Conservation (phyloP, 2,888 invertebrate species). For the Drosophila parthenogenetica region DNA sequence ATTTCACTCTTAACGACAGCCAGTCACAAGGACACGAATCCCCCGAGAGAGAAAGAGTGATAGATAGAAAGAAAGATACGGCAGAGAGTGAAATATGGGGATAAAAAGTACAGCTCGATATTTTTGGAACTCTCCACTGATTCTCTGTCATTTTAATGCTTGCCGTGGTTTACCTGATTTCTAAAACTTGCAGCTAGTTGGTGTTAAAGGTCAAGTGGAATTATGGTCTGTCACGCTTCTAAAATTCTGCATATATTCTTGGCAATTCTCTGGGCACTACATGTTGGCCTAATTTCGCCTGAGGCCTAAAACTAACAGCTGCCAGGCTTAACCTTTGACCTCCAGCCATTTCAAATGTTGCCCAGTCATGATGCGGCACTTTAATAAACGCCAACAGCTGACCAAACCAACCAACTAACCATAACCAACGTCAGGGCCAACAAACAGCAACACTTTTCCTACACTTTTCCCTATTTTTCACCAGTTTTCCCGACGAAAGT, state of each 20-base stretch:
- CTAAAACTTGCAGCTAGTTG: constrained; percentile 13
- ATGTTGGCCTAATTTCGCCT: constrained; percentile 43
- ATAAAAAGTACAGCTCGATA: not conserved
- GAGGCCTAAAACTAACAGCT: constrained; percentile 31
- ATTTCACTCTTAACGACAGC: constrained; percentile 1
- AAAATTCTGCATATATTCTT: constrained; percentile 30
- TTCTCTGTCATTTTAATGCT: constrained; percentile 1
- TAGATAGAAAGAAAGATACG: not conserved
- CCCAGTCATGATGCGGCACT: constrained; percentile 63
- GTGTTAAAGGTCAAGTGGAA: constrained; percentile 64
- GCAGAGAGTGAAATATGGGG: not conserved
- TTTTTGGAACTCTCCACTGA: not conserved
- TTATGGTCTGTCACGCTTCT: constrained; percentile 62
- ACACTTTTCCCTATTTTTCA: not conserved
- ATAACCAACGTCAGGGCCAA: not conserved
- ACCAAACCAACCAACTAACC: constrained; percentile 14
- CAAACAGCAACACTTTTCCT: not conserved
- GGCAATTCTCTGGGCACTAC: constrained; percentile 41
- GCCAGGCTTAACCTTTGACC: constrained; percentile 57
- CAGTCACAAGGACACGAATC: not conserved
- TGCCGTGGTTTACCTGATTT: constrained; percentile 7
- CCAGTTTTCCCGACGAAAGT: constrained; percentile 13
- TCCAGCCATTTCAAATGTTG: constrained; percentile 55
- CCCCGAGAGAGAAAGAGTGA: not conserved
- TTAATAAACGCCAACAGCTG: constrained; percentile 59